phyloP scores from a whole-genome alignment of 2,113 vertebrate species.

The Ammodramus savannarum region DNA sequence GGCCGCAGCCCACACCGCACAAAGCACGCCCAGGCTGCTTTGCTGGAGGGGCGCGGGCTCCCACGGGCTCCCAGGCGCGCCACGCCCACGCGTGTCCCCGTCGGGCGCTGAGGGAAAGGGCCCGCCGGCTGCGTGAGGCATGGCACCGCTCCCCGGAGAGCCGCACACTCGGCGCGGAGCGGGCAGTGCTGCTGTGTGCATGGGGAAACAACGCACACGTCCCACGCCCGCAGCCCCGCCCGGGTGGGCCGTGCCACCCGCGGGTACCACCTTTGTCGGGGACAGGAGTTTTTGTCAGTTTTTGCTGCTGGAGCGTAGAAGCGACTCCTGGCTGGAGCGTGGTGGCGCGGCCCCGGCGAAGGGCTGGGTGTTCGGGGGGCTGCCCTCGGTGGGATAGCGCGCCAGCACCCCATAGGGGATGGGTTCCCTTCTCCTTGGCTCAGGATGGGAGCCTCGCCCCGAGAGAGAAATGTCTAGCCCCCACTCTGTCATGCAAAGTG shows the following conservation, averaged over 20 bases:
- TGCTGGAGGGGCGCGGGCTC: not conserved
- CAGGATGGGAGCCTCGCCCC: not conserved
- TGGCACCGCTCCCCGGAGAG: rapidly evolving
- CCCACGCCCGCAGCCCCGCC: not conserved
- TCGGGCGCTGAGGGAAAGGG: too few species aligned
- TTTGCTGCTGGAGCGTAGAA: not conserved
- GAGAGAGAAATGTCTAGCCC: not conserved
- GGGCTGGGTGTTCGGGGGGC: too few species aligned
- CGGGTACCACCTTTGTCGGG: not conserved
- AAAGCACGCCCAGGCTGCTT: not conserved
- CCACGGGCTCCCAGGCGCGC: not conserved
- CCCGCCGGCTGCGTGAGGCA: not conserved
- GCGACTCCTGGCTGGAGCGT: too few species aligned
- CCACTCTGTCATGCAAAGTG: constrained; percentile 5
- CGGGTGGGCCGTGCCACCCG: too few species aligned
- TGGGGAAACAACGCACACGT: rapidly evolving
- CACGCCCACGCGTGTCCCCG: not conserved
- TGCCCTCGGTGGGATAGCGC: not conserved
- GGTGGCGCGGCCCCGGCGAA: not conserved
- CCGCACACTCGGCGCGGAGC: not conserved
- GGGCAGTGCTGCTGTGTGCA: not conserved
- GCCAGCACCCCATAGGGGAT: not conserved
- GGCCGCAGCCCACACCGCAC: not conserved
- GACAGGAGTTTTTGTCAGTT: not conserved
- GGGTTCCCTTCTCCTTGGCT: not conserved